A percentile compares a stretch with the other conserved stretches of the same genome.
phyloP scores from a whole-genome alignment of 2,797 vertebrate species.

The Lagorchestes hirsutus region DNA sequence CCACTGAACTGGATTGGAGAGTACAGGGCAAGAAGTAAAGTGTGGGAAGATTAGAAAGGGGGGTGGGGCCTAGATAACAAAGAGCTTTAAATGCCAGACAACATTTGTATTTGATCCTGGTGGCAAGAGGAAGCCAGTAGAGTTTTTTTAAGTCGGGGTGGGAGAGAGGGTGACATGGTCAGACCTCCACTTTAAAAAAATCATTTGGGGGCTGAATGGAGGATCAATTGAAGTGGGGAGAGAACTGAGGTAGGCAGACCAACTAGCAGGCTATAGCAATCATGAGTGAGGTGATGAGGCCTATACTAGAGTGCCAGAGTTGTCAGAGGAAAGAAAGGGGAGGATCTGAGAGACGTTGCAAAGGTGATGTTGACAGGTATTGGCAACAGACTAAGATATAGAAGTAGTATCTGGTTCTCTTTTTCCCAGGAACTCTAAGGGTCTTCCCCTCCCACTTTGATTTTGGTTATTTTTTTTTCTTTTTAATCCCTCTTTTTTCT shows the following conservation, averaged over 20 bases:
- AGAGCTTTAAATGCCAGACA: not conserved
- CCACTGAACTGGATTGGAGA: not conserved
- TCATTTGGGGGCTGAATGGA: not conserved
- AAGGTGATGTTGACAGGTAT: too few relatives aligned
- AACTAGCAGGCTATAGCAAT: not conserved
- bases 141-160: not conserved
- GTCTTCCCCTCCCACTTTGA: too few relatives aligned
- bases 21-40: not conserved
- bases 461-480: too few relatives aligned
- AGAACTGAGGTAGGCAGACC: not conserved
- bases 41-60: not conserved
- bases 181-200: not conserved
- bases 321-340: too few relatives aligned
- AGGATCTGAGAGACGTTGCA: too few relatives aligned
- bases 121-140: not conserved
- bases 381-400: too few relatives aligned
- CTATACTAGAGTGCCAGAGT: not conserved
- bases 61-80: not conserved
- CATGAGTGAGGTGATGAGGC: not conserved
- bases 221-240: not conserved
- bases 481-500: too few relatives aligned
- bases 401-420: too few relatives aligned
- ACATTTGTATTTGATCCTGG: not conserved
- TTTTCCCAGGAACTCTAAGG: too few relatives aligned
- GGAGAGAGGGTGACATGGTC: not conserved